phyloP scores from a whole-genome alignment of 2,113 vertebrate species.

The Mesoclemmys tuberculata region DNA sequence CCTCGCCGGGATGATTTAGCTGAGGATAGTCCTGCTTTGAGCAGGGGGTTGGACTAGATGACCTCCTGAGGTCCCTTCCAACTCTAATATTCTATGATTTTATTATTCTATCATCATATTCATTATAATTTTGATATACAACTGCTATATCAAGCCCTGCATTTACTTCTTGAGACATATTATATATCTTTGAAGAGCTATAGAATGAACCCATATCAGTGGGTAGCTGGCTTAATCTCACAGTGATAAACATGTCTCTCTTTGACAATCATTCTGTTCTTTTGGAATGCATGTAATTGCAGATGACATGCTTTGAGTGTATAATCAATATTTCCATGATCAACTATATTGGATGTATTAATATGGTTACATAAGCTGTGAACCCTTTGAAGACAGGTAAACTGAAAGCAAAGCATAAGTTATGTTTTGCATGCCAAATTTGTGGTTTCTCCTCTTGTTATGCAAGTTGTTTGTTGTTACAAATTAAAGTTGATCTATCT shows the following conservation, averaged over 20 bases:
- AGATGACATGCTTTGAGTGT: background rate
- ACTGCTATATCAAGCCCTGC: background rate
- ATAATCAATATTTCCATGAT: background rate
- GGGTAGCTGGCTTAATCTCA: slow-evolving; percentile 9
- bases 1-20: no score
- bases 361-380: background rate
- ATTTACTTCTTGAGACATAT: background rate
- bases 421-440: background rate
- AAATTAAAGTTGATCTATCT: background rate
- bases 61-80: no score
- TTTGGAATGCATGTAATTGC: background rate
- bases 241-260: slow-evolving; percentile 9
- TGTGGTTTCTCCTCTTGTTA: background rate
- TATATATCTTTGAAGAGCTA: background rate
- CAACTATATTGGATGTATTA: background rate
- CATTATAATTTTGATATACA: slow-evolving; percentile 31
- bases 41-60: no score
- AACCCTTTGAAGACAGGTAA: background rate
- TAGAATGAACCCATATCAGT: slow-evolving; percentile 16
- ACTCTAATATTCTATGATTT: no score
- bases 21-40: no score
- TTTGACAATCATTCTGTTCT: background rate
- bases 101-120: background rate
- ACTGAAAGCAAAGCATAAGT: slow-evolving; percentile 8
- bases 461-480: background rate